Evolutionary conservation across 2,113 vertebrate genomes (phyloP), one percentile per base, ranked within the genome.

Genomic region (Chaenocephalus aceratus): DNA sequence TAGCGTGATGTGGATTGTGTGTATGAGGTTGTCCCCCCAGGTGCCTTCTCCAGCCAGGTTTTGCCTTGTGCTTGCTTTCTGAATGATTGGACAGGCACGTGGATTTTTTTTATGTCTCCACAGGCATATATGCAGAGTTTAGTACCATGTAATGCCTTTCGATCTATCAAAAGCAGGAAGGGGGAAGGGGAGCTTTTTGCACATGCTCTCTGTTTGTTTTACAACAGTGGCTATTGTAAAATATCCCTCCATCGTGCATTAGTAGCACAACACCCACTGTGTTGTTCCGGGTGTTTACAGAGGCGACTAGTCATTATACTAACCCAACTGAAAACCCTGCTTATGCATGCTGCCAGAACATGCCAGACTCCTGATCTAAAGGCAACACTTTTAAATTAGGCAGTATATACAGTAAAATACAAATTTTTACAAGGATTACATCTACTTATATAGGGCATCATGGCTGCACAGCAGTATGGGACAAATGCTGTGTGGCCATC

Each of bases 141-240:
- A 86, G 86, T 53, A 84, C 74, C 54, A 60, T 86, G 77, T 88
- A 88, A 91, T 91, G 84, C 81, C 72, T 86, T 85, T 81, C 89
- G 84, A 83, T 89, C 84, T 69, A 88, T 89, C 85, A 89, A 73
- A 82, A 79, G 73, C 73, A 63, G 67, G 69, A 73, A 54, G 63
- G 49, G 46, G 62, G 48, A 18, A 9, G 52, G 18, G 26, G 72
- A 59, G 61, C 51, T 76, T 84, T 86, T 80, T 78, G 53, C 63
- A 65, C 69, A 67, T 73, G 69, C 60, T 80, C 51, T 57, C 68
- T 83, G 72, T 90, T 87, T 92, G 80, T 87, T 83, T 80, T 76
- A 79, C 88, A 88, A 56, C 80, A 61, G 60, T 46, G 65, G 72
- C 65, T 64, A 74, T 70, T 86, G 73, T 82, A 78, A 75, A 52